Evolutionary conservation across 2,888 invertebrate genomes (phyloP), one percentile per base, ranked within the genome.

Genomic region (Ctenicera cuprea): DNA sequence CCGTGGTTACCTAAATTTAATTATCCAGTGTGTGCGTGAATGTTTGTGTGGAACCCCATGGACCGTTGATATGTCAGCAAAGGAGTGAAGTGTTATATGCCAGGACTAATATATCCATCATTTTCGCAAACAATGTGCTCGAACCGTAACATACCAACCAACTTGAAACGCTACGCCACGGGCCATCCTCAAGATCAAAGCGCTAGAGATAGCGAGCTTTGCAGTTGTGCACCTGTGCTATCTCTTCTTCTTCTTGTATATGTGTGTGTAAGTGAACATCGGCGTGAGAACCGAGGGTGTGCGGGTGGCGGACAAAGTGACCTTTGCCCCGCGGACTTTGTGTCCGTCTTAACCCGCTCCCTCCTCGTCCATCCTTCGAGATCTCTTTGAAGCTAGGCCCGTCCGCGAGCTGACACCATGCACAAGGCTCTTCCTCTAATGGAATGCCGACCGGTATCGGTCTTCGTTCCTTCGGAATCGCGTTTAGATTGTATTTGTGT

Each of bases 251-350:
- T 41, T 67, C 62, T 45, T 37, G 37, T 22, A 2, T 26, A n/a
- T 45, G 20, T 63, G 22, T 14, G 33, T 57, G 52, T 54, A 74
- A 74, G 57, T 71, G 74, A 71, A 38, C 74, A 67, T 66, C 71
- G 71, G 74, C 78, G 78, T 78, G 78, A 77, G 78, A 78, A 78
- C 71, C 62, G 64, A 43, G 66, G 77, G 73, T 71, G 77, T 75
- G 76, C 78, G 78, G 77, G 76, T 75, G 77, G 71, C 63, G 67
- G 74, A 68, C 69, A 62, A 65, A 62, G 68, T 74, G 71, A 71
- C 74, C 74, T 74, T 63, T 74, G 74, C 66, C 74, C 74, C 62
- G 38, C 59, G 67, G 71, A 61, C 66, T 73, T 74, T 50, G 30
- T 61, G 65, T 43, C 26, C 63, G 59, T 66, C 64, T 66, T 71